phyloP scores from a whole-genome alignment of 2,888 invertebrate species.

The Hofmannophila pseudospretella region DNA sequence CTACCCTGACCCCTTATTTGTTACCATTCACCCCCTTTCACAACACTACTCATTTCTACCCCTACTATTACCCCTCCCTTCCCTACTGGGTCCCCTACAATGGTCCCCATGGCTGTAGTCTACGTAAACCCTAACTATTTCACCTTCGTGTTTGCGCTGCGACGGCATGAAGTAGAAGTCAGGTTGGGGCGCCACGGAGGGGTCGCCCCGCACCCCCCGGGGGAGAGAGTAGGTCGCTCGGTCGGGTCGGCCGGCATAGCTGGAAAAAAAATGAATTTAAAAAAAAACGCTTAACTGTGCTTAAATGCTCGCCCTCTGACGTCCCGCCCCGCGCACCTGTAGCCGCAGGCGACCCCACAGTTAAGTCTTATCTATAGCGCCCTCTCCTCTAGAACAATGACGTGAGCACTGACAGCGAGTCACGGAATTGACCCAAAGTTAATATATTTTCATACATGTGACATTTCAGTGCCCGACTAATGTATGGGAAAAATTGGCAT shows the following conservation, averaged over 20 bases:
- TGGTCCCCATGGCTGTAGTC: constrained; percentile 22
- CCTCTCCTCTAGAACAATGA: too few relatives aligned
- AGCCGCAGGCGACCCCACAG: too few relatives aligned
- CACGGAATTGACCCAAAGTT: too few relatives aligned
- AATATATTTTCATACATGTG: too few relatives aligned
- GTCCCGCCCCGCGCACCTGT: too few relatives aligned
- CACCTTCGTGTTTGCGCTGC: constrained; percentile 94
- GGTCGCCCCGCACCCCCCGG: constrained; percentile 61
- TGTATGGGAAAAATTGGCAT: too few relatives aligned
- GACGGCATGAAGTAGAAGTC: constrained; percentile 98
- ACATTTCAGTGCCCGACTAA: too few relatives aligned
- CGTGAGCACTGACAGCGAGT: too few relatives aligned
- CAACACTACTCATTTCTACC: background rate
- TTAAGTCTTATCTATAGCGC: too few relatives aligned
- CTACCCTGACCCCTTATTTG: background rate
- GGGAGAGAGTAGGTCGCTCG: constrained; percentile 86
- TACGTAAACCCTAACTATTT: constrained; percentile 68
- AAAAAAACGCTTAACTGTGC: constrained; percentile 15
- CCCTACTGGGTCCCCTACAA: background rate
- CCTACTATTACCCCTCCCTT: background rate
- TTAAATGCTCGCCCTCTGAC: constrained; percentile 50
- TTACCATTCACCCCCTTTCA: background rate
- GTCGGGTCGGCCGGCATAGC: constrained; percentile 66
- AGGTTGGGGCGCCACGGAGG: constrained; percentile 74
- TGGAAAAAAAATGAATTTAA: constrained; percentile 17